Percentiles rank a stretch among this genome's conserved stretches.
Evolutionary conservation across 2,113 vertebrate genomes (phyloP).

Genomic region (Brachyhypopomus gauderio): DNA sequence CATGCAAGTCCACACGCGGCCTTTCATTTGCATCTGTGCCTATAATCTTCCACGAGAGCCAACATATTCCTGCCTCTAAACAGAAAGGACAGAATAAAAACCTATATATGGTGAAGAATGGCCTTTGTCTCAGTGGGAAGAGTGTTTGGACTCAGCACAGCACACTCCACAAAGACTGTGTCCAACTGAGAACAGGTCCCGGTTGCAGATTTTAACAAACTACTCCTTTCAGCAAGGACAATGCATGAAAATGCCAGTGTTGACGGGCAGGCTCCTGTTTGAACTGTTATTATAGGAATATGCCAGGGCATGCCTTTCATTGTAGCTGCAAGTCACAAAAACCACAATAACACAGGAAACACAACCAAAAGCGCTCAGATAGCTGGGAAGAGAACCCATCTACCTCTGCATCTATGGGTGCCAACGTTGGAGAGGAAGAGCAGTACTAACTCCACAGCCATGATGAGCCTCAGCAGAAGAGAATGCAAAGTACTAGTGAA

Average conservation of each 20-base stretch:
- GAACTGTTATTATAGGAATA: neutral
- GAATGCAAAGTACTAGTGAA: neutral
- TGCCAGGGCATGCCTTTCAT: neutral
- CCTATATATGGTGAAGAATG: constrained; percentile 37
- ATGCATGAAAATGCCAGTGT: neutral
- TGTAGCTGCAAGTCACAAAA: neutral
- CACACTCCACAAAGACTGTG: no score
- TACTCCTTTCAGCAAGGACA: neutral
- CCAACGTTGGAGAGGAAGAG: neutral
- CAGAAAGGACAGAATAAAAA: constrained; percentile 40
- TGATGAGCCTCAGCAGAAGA: constrained; percentile 7
- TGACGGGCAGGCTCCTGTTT: neutral
- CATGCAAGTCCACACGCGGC: constrained; percentile 13
- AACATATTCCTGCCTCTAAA: constrained; percentile 36
- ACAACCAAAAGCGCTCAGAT: neutral
- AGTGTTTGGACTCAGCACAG: neutral
- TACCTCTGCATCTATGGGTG: neutral
- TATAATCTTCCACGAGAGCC: constrained; percentile 48
- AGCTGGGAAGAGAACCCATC: neutral
- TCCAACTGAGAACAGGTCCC: no score
- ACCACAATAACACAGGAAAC: constrained; percentile 16
- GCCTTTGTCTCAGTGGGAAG: neutral
- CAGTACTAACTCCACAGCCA: neutral
- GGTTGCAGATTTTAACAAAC: neutral
- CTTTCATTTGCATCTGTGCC: constrained; percentile 52